A percentile compares a stretch with the other conserved stretches of the same genome.
Conservation (phyloP, 2,797 vertebrate species). For the Oryzias sinensis region DNA sequence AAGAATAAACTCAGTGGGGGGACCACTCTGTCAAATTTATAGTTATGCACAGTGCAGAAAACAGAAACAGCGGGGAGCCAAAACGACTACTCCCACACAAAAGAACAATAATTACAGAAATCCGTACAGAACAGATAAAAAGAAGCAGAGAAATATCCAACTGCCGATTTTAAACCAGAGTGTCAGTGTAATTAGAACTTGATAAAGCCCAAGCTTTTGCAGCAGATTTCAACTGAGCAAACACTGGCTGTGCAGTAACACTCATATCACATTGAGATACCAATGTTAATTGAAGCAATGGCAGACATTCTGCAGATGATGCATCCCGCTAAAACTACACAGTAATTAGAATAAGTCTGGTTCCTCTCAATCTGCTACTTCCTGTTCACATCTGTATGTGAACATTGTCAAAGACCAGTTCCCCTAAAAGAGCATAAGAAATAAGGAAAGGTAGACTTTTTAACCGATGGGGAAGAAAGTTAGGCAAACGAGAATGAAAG, state of each 20-base stretch:
- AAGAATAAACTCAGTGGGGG: conserved; percentile 61
- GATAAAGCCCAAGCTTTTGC: conserved; percentile 43
- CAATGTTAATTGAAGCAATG: conserved; percentile 64
- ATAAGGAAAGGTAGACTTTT: conserved; percentile 7
- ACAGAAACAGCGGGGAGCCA: conserved; percentile 49
- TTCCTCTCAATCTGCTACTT: neutral
- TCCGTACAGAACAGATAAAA: conserved; percentile 29
- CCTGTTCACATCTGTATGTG: conserved; percentile 28
- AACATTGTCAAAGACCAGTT: conserved; percentile 13
- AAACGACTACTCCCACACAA: conserved; percentile 57
- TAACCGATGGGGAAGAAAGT: too few species aligned
- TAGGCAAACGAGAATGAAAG: too few species aligned
- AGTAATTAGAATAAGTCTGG: conserved; percentile 56
- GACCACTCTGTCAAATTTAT: conserved; percentile 59
- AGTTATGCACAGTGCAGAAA: conserved; percentile 47
- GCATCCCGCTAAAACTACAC: conserved; percentile 57
- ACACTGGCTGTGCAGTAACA: conserved; percentile 47
- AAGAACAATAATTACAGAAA: conserved; percentile 64
- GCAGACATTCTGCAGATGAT: conserved; percentile 69
- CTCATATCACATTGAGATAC: conserved; percentile 58
- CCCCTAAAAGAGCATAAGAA: conserved; percentile 27
- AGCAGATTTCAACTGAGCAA: conserved; percentile 60
- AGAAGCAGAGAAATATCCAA: conserved; percentile 17
- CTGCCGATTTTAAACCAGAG: conserved; percentile 37
- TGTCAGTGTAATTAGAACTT: conserved; percentile 69